Evolutionary conservation across 1,140 invertebrate genomes (phyloP).

Genomic region (Polypedilum vanderplanki): DNA sequence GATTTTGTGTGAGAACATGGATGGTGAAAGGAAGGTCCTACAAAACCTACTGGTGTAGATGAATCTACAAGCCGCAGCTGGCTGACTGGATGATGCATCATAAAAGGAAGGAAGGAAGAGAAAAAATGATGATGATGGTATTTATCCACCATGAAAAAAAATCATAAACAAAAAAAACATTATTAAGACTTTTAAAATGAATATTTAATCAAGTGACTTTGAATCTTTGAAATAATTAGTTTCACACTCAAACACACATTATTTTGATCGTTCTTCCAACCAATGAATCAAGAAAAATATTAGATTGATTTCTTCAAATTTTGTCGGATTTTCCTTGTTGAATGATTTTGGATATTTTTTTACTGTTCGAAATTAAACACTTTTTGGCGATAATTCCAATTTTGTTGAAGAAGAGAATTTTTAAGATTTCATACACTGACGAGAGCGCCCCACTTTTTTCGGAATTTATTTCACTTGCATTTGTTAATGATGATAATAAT

Average conservation of each 20-base stretch:
- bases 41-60: background rate
- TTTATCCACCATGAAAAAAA: conserved; percentile 28
- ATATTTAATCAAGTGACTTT: background rate
- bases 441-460: background rate
- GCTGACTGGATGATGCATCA: background rate
- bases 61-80: background rate
- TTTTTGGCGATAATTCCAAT: no score
- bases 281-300: no score
- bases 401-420: no score
- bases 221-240: background rate
- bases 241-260: background rate
- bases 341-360: no score
- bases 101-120: background rate
- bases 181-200: background rate
- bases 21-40: conserved; percentile 29
- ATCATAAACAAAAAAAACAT: conserved; percentile 28
- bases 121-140: conserved; percentile 28
- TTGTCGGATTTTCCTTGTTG: no score
- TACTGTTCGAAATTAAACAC: no score
- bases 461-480: conserved; percentile 15
- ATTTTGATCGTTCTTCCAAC: background rate
- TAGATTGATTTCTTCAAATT: no score
- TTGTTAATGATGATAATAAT: background rate
- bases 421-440: background rate
- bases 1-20: conserved; percentile 38